Conservation (phyloP, 2,888 invertebrate genomes). For the Caenorhabditis sp. region DNA sequence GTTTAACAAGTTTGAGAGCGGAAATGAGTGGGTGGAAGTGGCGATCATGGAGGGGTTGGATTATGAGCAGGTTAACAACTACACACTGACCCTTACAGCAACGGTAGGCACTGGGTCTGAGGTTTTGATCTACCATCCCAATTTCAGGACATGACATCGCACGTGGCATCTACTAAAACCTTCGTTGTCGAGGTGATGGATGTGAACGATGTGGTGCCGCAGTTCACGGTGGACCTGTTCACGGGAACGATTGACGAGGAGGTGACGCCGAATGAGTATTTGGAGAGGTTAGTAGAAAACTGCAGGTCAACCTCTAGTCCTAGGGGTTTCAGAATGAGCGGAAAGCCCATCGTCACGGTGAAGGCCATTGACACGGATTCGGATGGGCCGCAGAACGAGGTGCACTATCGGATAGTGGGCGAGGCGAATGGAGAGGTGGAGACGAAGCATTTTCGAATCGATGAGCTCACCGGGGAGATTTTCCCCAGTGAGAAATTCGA, state of each 20-base stretch:
- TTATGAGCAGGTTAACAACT: constrained; percentile 80
- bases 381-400: constrained; percentile 78
- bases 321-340: constrained; percentile 67
- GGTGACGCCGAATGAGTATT: constrained; percentile 78
- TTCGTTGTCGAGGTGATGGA: constrained; percentile 96
- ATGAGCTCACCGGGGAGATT: constrained; percentile 92
- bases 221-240: constrained; percentile 82
- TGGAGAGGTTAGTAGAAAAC: constrained; percentile 63
- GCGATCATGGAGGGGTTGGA: constrained; percentile 81
- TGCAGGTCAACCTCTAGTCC: not conserved
- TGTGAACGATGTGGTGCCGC: constrained; percentile 91
- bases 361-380: constrained; percentile 80
- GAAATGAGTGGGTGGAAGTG: constrained; percentile 76
- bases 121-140: too few relatives aligned
- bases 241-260: constrained; percentile 82
- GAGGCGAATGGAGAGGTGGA: constrained; percentile 69
- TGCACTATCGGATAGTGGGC: constrained; percentile 80
- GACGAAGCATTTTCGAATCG: constrained; percentile 89
- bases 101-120: too few relatives aligned
- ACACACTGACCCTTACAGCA: constrained; percentile 81
- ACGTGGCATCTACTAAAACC: constrained; percentile 89
- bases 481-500: constrained; percentile 87
- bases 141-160: constrained; percentile 78
- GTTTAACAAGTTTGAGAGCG: constrained; percentile 76
- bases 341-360: constrained; percentile 76